These are phyloP conservation scores for Macaca nemestrina DNA, from an alignment of 2,113 vertebrate species.

Conservation along the genomic window DNA sequence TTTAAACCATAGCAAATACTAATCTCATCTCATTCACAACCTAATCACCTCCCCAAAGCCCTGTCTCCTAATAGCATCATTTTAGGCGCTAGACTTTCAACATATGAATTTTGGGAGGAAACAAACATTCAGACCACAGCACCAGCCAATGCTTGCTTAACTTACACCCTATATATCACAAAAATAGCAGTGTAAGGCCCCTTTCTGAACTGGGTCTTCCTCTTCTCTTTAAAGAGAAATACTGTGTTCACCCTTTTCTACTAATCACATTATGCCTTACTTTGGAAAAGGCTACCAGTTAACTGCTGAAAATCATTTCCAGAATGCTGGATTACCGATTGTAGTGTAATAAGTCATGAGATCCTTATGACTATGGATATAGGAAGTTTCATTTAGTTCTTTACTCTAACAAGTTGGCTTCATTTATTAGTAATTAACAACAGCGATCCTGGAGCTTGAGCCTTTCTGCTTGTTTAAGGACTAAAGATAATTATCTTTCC, in stretches of 20 bases:
- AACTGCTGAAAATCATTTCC: conserved; percentile 15
- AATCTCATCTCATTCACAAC: background rate
- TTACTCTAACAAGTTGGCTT: background rate
- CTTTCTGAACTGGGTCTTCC: background rate
- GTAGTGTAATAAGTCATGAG: background rate
- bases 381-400: background rate
- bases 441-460: background rate
- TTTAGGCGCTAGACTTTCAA: background rate
- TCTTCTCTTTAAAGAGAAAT: background rate
- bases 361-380: background rate
- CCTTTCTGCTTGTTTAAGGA: background rate
- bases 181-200: background rate
- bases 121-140: background rate
- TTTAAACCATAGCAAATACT: background rate
- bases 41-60: background rate
- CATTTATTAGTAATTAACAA: background rate
- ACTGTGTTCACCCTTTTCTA: background rate
- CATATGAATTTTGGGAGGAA: background rate
- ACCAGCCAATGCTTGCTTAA: background rate
- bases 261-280: background rate
- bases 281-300: conserved; percentile 4
- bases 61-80: background rate
- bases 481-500: background rate
- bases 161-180: background rate
- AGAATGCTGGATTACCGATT: background rate